Evolutionary conservation across 2,113 vertebrate species (phyloP).

Genomic region (Charadrius vociferus): DNA sequence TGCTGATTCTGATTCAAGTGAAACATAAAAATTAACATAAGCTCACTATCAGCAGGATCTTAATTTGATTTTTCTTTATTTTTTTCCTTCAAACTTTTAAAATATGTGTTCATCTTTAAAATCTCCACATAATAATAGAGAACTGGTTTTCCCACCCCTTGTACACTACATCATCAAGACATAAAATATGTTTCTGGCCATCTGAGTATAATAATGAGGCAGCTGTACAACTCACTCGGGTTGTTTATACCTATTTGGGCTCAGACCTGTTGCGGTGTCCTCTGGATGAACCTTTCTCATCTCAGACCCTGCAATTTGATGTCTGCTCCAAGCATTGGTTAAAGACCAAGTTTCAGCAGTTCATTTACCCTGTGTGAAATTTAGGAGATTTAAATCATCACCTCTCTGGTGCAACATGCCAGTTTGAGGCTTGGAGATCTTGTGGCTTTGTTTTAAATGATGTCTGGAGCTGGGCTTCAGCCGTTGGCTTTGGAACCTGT

Average conservation of each 20-base stretch:
- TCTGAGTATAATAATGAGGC: slow-evolving; percentile 61
- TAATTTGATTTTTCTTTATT: neutral
- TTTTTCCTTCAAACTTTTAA: neutral
- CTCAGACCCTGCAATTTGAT: slow-evolving; percentile 48
- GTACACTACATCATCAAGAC: neutral
- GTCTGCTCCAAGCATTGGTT: slow-evolving; percentile 52
- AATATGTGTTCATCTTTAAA: neutral
- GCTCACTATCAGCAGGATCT: slow-evolving; percentile 22
- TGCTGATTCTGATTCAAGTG: slow-evolving; percentile 38
- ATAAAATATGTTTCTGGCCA: slow-evolving; percentile 43
- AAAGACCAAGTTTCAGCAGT: slow-evolving; percentile 51
- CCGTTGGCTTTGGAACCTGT: slow-evolving; percentile 7
- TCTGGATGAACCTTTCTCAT: slow-evolving; percentile 40
- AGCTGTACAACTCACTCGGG: slow-evolving; percentile 41
- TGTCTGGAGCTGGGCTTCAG: slow-evolving; percentile 33
- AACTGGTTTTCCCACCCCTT: neutral
- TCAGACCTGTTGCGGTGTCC: slow-evolving; percentile 39
- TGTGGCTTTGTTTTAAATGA: slow-evolving; percentile 45
- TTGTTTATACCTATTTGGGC: slow-evolving; percentile 59
- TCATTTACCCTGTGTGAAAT: slow-evolving; percentile 40
- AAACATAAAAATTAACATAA: slow-evolving; percentile 41
- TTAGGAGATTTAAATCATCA: slow-evolving; percentile 51
- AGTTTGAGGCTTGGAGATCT: slow-evolving; percentile 23
- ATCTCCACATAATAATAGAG: neutral
- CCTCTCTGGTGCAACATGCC: slow-evolving; percentile 31